Evolutionary conservation across 2,113 vertebrate genomes (phyloP).

Genomic region (Talpa occidentalis): DNA sequence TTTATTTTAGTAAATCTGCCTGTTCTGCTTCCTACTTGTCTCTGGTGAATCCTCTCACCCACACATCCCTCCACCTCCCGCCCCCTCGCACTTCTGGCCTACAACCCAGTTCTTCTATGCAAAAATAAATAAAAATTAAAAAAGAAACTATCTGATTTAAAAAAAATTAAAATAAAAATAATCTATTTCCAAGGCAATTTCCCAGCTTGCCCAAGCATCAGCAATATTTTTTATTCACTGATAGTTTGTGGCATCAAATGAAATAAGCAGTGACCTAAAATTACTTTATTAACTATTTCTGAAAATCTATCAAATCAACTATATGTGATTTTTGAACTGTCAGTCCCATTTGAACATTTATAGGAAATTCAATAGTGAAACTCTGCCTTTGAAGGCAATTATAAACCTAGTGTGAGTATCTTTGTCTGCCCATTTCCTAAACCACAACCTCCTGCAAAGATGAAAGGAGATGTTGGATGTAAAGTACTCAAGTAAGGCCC

Average conservation of each 20-base stretch:
- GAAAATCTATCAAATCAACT: conserved; percentile 48
- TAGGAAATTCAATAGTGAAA: conserved; percentile 41
- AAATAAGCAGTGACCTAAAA: conserved; percentile 54
- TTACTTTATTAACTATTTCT: conserved; percentile 36
- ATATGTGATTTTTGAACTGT: conserved; percentile 36
- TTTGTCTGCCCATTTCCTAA: not conserved
- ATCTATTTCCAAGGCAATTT: not conserved
- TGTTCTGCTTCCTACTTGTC: no score
- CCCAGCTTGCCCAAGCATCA: not conserved
- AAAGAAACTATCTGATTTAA: no score
- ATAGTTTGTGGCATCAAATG: conserved; percentile 13
- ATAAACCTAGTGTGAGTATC: not conserved
- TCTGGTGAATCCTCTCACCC: no score
- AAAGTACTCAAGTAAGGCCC: not conserved
- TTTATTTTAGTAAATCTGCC: no score
- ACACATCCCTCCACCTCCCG: no score
- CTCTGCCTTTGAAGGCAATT: not conserved
- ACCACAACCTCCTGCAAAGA: not conserved
- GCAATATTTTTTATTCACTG: conserved; percentile 9
- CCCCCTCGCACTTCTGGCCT: no score
- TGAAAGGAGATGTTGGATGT: not conserved
- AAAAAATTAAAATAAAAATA: not conserved
- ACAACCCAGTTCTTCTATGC: no score
- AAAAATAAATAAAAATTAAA: no score
- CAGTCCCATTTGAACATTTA: conserved; percentile 56